phyloP scores from a whole-genome alignment of 2,113 vertebrate genomes.

The Procavia capensis region DNA sequence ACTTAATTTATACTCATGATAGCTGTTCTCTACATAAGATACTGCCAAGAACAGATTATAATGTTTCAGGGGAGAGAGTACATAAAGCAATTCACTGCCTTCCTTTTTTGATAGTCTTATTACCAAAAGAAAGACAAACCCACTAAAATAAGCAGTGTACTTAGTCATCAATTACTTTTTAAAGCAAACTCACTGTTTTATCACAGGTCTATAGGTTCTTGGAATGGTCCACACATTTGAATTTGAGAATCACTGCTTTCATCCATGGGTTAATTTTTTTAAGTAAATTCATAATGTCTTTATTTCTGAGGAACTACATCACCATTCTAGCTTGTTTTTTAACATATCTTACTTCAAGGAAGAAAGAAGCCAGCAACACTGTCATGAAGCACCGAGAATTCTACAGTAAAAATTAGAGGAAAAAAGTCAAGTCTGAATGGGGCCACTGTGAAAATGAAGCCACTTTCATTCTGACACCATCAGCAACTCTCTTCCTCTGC shows the following conservation, averaged over 20 bases:
- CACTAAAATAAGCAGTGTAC: neutral
- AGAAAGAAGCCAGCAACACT: constrained; percentile 20
- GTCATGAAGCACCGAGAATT: neutral
- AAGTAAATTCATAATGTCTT: neutral
- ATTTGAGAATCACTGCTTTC: neutral
- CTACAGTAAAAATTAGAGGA: constrained; percentile 33
- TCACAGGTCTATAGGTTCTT: neutral
- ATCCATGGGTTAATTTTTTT: neutral
- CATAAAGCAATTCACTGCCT: neutral
- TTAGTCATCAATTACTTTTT: neutral
- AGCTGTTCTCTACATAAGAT: neutral
- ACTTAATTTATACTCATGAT: constrained; percentile 4
- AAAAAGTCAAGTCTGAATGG: neutral
- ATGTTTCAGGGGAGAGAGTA: neutral
- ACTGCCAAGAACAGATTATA: neutral
- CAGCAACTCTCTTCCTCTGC: neutral
- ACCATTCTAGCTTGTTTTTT: neutral
- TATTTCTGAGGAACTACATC: constrained; percentile 46
- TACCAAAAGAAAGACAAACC: neutral
- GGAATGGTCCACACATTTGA: neutral
- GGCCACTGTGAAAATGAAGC: neutral
- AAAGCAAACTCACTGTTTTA: constrained; percentile 4
- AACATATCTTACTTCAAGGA: neutral
- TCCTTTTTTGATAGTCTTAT: neutral
- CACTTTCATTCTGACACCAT: constrained; percentile 37